phyloP scores from a whole-genome alignment of 2,113 vertebrate genomes.

The Alosa alosa region DNA sequence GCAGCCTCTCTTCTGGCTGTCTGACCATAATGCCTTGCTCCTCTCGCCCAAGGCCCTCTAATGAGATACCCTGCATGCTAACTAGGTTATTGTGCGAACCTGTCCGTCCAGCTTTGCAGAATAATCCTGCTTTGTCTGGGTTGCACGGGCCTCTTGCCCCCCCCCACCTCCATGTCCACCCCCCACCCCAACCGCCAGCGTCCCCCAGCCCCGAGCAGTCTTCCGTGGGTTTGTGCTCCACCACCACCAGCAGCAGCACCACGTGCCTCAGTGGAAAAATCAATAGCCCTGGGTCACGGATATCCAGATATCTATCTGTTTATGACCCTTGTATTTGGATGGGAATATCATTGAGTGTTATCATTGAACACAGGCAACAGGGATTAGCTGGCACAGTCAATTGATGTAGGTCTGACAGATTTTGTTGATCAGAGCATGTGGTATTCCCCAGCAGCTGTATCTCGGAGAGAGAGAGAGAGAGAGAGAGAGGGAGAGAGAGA shows the following conservation, averaged over 20 bases:
- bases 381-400: not conserved
- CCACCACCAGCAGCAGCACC: not conserved
- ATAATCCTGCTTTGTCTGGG: not conserved
- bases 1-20: not conserved
- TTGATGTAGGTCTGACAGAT: not conserved
- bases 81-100: constrained; percentile 27
- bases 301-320: constrained; percentile 16
- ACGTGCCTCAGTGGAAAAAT: constrained; percentile 23
- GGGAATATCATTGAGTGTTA: not conserved
- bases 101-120: constrained; percentile 27
- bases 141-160: not conserved
- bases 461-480: no score
- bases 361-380: not conserved
- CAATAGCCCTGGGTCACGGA: not conserved
- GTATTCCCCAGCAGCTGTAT: no score
- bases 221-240: constrained; percentile 1
- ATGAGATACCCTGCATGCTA: not conserved
- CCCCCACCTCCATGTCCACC: constrained; percentile 6
- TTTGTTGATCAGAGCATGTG: not conserved
- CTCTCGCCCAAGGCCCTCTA: not conserved
- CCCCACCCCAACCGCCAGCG: not conserved
- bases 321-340: not conserved
- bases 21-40: not conserved
- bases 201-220: not conserved
- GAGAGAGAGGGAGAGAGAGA: no score